These are phyloP conservation scores for Uloborus plumipes DNA, from an alignment of 2,888 invertebrate genomes.

Conservation along the genomic window DNA sequence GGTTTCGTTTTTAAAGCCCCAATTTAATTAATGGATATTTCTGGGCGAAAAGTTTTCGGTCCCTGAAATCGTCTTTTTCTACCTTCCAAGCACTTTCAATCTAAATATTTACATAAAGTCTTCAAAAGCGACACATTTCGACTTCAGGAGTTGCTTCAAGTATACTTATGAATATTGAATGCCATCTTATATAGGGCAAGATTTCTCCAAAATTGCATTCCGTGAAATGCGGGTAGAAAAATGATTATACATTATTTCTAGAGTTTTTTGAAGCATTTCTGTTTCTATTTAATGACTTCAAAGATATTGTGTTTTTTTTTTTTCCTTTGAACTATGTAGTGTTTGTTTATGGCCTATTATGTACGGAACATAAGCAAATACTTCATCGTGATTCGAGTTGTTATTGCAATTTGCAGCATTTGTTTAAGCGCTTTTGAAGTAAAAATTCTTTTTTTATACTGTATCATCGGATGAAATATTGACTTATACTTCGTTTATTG, in stretches of 20 bases:
- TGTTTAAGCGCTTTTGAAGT: too few relatives aligned
- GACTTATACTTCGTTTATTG: too few relatives aligned
- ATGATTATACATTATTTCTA: conserved; percentile 51
- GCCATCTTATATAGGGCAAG: conserved; percentile 46
- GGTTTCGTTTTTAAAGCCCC: conserved; percentile 38
- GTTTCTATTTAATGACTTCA: conserved; percentile 15
- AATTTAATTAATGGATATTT: conserved; percentile 57
- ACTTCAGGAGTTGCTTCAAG: conserved; percentile 11
- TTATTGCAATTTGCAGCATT: too few relatives aligned
- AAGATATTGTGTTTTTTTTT: too few relatives aligned
- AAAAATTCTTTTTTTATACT: too few relatives aligned
- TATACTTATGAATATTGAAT: conserved; percentile 62
- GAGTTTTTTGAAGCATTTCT: conserved; percentile 52
- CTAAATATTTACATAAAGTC: conserved; percentile 63
- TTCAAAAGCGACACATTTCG: conserved; percentile 37
- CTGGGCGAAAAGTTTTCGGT: neutral
- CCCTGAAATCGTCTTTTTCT: conserved; percentile 7
- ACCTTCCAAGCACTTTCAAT: conserved; percentile 33
- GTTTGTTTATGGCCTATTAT: too few relatives aligned
- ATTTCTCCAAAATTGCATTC: conserved; percentile 33
- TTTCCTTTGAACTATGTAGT: too few relatives aligned
- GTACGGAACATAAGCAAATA: too few relatives aligned
- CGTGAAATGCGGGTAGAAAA: conserved; percentile 25
- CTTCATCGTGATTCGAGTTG: too few relatives aligned
- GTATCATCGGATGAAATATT: too few relatives aligned